A percentile compares a stretch with the other conserved stretches of the same genome.
Evolutionary conservation across 2,888 invertebrate species (phyloP).

Genomic region (Microplitis deprimator): DNA sequence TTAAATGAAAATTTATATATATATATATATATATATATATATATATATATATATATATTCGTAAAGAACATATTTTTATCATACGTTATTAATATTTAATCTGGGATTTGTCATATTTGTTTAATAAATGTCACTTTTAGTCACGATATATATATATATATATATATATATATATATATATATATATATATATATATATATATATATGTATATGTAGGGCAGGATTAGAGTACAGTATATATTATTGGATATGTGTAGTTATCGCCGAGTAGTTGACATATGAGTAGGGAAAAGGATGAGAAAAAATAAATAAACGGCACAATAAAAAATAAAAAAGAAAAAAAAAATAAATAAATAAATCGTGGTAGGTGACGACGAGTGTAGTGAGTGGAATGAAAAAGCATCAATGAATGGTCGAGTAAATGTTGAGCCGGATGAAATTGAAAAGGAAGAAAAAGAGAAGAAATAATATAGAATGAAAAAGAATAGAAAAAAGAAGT

Average conservation of each 20-base stretch:
- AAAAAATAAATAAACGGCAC: conserved; percentile 31
- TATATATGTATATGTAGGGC: too few relatives aligned
- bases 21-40: too few relatives aligned
- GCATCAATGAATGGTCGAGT: conserved; percentile 14
- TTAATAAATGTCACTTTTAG: neutral
- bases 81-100: neutral
- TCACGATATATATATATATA: too few relatives aligned
- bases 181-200: too few relatives aligned
- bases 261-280: neutral
- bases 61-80: neutral
- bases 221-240: neutral
- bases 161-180: too few relatives aligned
- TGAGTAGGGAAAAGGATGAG: conserved; percentile 19
- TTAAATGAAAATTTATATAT: too few relatives aligned
- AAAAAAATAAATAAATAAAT: conserved; percentile 39
- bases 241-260: neutral
- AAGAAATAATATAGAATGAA: conserved; percentile 43
- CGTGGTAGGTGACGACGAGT: conserved; percentile 40
- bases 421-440: conserved; percentile 31
- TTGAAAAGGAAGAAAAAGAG: conserved; percentile 15
- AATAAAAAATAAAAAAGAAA: conserved; percentile 37
- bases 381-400: conserved; percentile 44
- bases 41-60: too few relatives aligned
- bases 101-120: neutral
- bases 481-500: conserved; percentile 38